A percentile compares a stretch with the other conserved stretches of the same genome.
Conservation (phyloP, 2,113 vertebrate genomes). For the Centropristis striata region DNA sequence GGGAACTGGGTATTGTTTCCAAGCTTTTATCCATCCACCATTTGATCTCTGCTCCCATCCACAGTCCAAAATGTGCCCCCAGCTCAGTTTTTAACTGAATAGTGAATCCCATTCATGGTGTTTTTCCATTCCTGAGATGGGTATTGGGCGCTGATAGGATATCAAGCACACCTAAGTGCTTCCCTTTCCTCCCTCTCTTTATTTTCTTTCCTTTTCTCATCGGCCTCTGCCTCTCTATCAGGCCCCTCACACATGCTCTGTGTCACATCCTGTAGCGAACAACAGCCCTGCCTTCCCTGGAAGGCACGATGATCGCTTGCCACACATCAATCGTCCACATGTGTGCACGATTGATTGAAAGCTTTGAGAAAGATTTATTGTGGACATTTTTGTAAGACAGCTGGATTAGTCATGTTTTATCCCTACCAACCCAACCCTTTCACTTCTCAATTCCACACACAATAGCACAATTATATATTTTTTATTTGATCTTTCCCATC, state of each 20-base stretch:
- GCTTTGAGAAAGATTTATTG: constrained; percentile 50
- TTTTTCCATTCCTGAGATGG: constrained; percentile 79
- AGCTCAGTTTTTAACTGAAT: constrained; percentile 33
- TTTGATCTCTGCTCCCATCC: constrained; percentile 72
- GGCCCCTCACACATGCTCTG: constrained; percentile 75
- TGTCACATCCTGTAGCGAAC: constrained; percentile 79
- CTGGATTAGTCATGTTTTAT: constrained; percentile 49
- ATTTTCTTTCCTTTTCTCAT: constrained; percentile 82
- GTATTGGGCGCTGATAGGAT: constrained; percentile 79
- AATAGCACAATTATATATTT: background rate
- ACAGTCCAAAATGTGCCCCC: constrained; percentile 30
- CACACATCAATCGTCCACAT: constrained; percentile 59
- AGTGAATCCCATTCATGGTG: constrained; percentile 63
- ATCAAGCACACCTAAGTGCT: constrained; percentile 83
- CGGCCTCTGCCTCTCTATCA: constrained; percentile 73
- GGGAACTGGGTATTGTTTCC: constrained; percentile 74
- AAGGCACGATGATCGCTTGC: constrained; percentile 41
- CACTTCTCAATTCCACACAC: background rate
- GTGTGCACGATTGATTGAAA: constrained; percentile 36
- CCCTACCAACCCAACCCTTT: background rate
- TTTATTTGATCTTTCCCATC: background rate
- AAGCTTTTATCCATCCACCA: constrained; percentile 72
- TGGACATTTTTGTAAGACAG: constrained; percentile 24
- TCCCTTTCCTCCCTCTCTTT: constrained; percentile 82
- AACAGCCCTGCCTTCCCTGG: constrained; percentile 68